Evolutionary conservation across 2,113 vertebrate genomes (phyloP).

Genomic region (Colistium nudipinnis): DNA sequence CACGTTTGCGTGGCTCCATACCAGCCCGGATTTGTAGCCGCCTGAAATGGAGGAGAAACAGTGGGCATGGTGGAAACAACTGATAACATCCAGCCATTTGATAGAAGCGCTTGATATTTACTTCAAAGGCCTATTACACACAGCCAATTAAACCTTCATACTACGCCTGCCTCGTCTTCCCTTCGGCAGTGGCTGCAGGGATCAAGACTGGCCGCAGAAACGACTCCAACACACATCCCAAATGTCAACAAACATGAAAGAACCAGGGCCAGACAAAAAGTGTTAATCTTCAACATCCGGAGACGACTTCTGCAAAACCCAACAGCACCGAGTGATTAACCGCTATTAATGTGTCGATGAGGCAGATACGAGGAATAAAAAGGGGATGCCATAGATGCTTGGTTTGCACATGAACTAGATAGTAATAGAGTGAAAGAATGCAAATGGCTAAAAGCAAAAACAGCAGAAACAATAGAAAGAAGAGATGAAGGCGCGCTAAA

Average conservation of each 20-base stretch:
- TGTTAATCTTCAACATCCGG: constrained; percentile 25
- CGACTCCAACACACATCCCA: constrained; percentile 53
- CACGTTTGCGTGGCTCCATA: constrained; percentile 1
- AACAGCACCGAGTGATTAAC: background rate
- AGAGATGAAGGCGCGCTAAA: constrained; percentile 19
- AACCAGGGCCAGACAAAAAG: constrained; percentile 32
- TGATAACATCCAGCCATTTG: constrained; percentile 52
- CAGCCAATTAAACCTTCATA: constrained; percentile 64
- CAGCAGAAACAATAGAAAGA: constrained; percentile 1
- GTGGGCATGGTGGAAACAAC: constrained; percentile 22
- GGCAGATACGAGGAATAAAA: background rate
- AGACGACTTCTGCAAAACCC: constrained; percentile 2
- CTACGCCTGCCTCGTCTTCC: constrained; percentile 39
- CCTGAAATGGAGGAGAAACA: constrained; percentile 11
- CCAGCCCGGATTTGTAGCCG: constrained; percentile 1
- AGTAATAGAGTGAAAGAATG: background rate
- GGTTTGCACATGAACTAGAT: background rate
- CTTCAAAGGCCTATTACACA: constrained; percentile 66
- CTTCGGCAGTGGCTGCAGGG: constrained; percentile 35
- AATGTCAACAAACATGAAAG: constrained; percentile 71
- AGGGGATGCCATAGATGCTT: background rate
- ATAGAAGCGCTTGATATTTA: constrained; percentile 70
- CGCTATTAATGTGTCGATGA: background rate
- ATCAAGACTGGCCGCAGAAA: constrained; percentile 42
- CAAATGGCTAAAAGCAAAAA: background rate